phyloP scores from a whole-genome alignment of 2,113 vertebrate species.

The Poicephalus gulielmi region DNA sequence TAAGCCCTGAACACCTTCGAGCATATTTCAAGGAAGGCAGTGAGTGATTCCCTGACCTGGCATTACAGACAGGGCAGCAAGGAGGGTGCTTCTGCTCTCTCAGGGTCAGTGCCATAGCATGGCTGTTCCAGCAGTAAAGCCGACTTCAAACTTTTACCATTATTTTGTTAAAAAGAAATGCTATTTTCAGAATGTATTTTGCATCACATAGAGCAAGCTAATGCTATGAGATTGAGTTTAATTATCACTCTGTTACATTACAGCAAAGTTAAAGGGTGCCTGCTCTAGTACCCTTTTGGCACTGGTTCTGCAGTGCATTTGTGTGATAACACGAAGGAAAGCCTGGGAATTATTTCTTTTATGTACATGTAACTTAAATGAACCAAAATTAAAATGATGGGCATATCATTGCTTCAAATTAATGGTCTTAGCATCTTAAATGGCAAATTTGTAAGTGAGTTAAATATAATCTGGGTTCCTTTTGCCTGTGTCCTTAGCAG shows the following conservation, averaged over 20 bases:
- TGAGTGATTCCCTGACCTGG: neutral
- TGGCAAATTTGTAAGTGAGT: conserved; percentile 3
- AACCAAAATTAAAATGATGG: conserved; percentile 25
- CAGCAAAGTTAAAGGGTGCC: neutral
- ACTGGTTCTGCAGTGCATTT: neutral
- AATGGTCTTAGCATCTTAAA: neutral
- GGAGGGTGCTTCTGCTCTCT: rapidly evolving
- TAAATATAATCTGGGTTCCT: neutral
- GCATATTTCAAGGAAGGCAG: neutral
- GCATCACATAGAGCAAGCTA: neutral
- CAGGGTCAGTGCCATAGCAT: neutral
- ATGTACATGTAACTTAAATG: neutral
- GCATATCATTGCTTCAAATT: neutral
- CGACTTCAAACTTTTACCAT: neutral
- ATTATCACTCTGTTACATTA: neutral
- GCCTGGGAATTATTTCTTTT: neutral
- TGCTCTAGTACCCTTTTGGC: neutral
- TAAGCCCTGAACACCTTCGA: neutral
- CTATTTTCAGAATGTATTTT: neutral
- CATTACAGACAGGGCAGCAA: neutral
- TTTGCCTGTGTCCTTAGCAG: neutral
- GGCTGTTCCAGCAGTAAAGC: neutral
- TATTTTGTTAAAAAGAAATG: neutral
- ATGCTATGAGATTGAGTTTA: neutral
- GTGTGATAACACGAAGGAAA: neutral